These are phyloP conservation scores for Protodeltote pygarga DNA, from an alignment of 2,888 invertebrate species.

Conservation along the genomic window DNA sequence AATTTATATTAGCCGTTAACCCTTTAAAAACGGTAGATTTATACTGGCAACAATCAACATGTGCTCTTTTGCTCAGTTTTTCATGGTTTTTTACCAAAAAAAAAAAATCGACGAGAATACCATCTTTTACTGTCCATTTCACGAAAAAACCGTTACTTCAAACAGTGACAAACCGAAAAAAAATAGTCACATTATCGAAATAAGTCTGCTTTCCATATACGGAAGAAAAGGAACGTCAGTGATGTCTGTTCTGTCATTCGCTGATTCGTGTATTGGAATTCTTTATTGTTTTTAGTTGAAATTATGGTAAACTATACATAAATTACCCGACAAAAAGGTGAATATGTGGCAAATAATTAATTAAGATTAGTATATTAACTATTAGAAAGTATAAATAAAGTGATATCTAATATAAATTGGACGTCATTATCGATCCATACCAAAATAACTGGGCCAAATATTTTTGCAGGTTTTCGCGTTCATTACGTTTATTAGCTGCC, in stretches of 20 bases:
- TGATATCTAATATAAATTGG: constrained; percentile 10
- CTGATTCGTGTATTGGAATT: constrained; percentile 2
- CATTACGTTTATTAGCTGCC: constrained; percentile 8
- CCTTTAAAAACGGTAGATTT: too few species aligned
- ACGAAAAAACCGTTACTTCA: constrained; percentile 34
- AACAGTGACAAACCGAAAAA: constrained; percentile 5
- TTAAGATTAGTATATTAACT: neutral
- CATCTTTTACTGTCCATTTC: constrained; percentile 29
- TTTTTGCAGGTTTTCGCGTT: constrained; percentile 29
- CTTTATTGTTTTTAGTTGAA: constrained; percentile 37
- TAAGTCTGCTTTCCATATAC: constrained; percentile 17
- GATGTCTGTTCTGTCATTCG: constrained; percentile 35
- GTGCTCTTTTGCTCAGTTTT: too few species aligned
- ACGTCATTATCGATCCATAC: constrained; percentile 46
- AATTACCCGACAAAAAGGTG: constrained; percentile 26
- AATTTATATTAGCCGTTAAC: too few species aligned
- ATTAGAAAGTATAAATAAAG: constrained; percentile 9
- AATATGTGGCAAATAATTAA: neutral
- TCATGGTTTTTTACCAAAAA: too few species aligned
- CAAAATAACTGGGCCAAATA: constrained; percentile 36
- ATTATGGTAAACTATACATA: constrained; percentile 22
- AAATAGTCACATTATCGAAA: constrained; percentile 46
- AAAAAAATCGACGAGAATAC: neutral
- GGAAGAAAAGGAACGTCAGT: constrained; percentile 47
- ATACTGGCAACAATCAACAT: too few species aligned